Base-by-base conservation (phyloP, 2,888 invertebrate genomes). In the Cylloceria caligata region DNA sequence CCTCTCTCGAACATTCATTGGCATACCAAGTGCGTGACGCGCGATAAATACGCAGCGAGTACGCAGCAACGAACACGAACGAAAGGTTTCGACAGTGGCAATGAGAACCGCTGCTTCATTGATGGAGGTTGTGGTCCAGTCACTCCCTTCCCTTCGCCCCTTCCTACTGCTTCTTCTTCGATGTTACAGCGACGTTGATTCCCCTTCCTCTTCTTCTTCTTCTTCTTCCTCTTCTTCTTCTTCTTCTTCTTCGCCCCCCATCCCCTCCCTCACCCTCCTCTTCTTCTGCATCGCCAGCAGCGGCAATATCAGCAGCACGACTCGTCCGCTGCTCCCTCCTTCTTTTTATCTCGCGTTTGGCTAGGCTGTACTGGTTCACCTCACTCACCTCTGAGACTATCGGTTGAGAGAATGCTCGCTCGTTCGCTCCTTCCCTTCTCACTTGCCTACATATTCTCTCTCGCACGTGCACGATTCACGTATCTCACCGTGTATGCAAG, bases 21-120 rank as follows among this genome's bases (percentile, higher is more conserved):
- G 65, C 80, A 83, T 82, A 79, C 76, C 64, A 68, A 85, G 64
- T 82, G 71, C 80, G 83, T 86, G 85, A 85, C 84, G 81, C 65
- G 62, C 73, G 55, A 60, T 69, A 52, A 69, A 45, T 65, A 69
- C 80, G 52, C 42, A 71, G 49, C 52, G 64, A 21, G 6, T 30
- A 65, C 36, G 49, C 49, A 13, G 49, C 30, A 11, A 60, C 21
- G n/a, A 49, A 7, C 52, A 60, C 6, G 13, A 45, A 71, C 27
- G 49, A 30, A 45, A 21, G 11, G n/a, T 45, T 34, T 47, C 34
- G 47, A 34, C 9, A 30, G 27, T 71, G 19, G 21, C 57, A 80
- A 87, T 90, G 90, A 91, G 90, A 87, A 87, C 86, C 91, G 74
- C 91, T 91, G 90, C 75, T 91, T 92, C 92, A 92, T 92, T 92